Evolutionary conservation across 2,888 invertebrate genomes (phyloP).

Genomic region (Trachelus stipa): DNA sequence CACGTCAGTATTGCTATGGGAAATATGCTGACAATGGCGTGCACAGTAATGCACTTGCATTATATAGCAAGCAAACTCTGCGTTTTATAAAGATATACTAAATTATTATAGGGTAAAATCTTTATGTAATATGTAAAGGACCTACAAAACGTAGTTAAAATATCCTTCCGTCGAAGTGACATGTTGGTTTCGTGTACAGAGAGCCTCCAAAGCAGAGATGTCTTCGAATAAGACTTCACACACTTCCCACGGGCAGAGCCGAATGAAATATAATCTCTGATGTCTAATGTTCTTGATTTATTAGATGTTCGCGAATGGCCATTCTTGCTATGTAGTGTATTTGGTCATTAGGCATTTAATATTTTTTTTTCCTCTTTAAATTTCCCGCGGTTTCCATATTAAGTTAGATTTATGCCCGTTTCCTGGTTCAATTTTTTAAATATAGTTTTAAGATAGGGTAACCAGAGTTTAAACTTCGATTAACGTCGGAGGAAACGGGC

Average conservation of each 20-base stretch:
- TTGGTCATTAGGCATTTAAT: not conserved
- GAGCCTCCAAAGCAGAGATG: conserved; percentile 24
- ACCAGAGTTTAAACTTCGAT: too few relatives aligned
- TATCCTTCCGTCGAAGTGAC: conserved; percentile 16
- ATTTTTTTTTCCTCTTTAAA: not conserved
- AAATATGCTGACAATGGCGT: conserved; percentile 78
- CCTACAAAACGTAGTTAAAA: conserved; percentile 12
- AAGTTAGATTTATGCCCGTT: not conserved
- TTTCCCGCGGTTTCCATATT: not conserved
- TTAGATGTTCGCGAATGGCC: not conserved
- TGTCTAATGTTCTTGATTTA: not conserved
- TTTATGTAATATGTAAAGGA: not conserved
- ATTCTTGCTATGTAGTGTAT: not conserved
- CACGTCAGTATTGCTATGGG: conserved; percentile 85
- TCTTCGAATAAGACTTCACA: conserved; percentile 13
- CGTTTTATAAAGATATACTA: conserved; percentile 43
- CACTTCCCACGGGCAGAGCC: not conserved
- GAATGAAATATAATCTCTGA: not conserved
- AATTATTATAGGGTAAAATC: not conserved
- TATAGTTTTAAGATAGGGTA: too few relatives aligned
- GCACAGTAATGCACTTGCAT: conserved; percentile 76
- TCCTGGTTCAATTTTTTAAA: too few relatives aligned
- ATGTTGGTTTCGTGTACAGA: conserved; percentile 1
- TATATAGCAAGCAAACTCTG: conserved; percentile 72
- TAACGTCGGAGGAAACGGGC: too few relatives aligned